Evolutionary conservation across 2,888 invertebrate species (phyloP), one percentile per base, ranked within the genome.

Genomic region (Cosmia pyralina): DNA sequence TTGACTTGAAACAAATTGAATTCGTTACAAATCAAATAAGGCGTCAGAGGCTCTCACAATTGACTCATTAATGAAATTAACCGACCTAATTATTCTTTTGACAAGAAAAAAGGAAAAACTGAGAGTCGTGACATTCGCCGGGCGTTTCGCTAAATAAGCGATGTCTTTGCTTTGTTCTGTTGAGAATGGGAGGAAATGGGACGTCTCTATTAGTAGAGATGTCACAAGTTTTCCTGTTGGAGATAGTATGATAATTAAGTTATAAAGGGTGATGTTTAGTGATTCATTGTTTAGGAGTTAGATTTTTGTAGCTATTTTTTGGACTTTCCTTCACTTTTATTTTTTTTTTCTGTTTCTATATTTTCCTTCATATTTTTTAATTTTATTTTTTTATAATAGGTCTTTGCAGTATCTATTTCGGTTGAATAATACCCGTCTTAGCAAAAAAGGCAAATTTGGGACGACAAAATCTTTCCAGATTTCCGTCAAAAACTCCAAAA

Each of bases 21-120:
- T 86, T 83, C 75, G 85, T 87, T 87, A 88, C 89, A 90, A 92
- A 93, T 93, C 92, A 93, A 94, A 93, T 93, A 92, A 92, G 89
- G 83, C 86, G 83, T 74, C 75, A 63, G 81, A 44, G 41, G 11
- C 67, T 75, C 82, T 84, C 83, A 92, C 90, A 92, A 92, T 92
- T 91, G 88, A 76, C 88, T 92, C 92, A 91, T 93, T 93, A 92
- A 93, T 91, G 88, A 88, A 90, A 92, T 94, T 94, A 93, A 91
- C 92, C 87, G 89, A 90, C 89, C 89, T 92, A 91, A 94, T 94
- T 94, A 93, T 93, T 93, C 92, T 90, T 92, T 92, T 79, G 82
- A 83, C 72, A 69, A 73, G 72, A 78, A 82, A 85, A 83, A 80
- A 71, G 79, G 79, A 77, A 77, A 76, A 76, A 82, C 69, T 74